Evolutionary conservation across 2,888 invertebrate species (phyloP), one percentile per base, ranked within the genome.

Genomic region (Mylabris sibirica): DNA sequence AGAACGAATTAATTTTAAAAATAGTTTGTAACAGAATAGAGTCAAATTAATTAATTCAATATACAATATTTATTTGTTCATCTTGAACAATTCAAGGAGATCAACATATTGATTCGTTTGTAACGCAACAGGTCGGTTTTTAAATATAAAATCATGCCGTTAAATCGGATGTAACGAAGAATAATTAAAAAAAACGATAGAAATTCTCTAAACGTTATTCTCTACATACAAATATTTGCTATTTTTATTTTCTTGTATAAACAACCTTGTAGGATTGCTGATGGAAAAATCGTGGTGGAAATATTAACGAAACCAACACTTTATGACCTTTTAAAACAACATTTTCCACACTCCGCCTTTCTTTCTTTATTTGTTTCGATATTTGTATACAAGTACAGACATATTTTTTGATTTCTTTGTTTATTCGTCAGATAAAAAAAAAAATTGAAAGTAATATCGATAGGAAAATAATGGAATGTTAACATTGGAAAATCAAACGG

Each of bases 401-500:
- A 22, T 9, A 35, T 60, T 20, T 35, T 35, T 60, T 20, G 60
- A 60, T n/a, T 20, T 60, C 20, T 26, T 24, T 26, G n/a, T 11
- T 1, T 60, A 26, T 5, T 12, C 8, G 14, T 12, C 9, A 38
- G 30, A 38, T 38, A 38, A 38, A n/a, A 5, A 57, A 22, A 57
- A 17, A 17, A 8, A 20, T 14, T 11, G 59, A 59, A 59, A n/a
- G 30, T 11, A 12, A 60, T 34, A 9, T 38, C n/a, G n/a, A n/a
- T 3, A 20, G 24, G 59, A 61, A 30, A 70, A 67, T 67, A 70
- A 64, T 65, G 59, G 38, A 66, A 68, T 67, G 73, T 72, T 71
- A 74, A 71, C 73, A 72, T 44, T 53, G 53, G 53, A 53, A 53
- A 65, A 74, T 66, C 68, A 70, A 76, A 74, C 75, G 70, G 73